Conservation (phyloP, 2,888 invertebrate species). For the Apocheima hispidaria region DNA sequence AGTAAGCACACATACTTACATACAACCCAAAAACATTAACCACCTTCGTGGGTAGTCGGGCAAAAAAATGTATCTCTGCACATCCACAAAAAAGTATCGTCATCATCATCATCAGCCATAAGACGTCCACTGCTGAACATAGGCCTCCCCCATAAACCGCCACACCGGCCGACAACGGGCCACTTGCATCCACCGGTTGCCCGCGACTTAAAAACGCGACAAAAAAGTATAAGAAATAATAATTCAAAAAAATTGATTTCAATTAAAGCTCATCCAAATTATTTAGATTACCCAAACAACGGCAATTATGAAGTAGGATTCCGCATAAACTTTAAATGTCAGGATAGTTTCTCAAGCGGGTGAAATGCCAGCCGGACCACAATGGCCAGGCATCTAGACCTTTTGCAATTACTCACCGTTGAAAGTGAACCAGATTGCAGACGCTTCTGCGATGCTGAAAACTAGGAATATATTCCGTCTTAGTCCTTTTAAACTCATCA, state of each 20-base stretch:
- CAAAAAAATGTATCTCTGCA: no score
- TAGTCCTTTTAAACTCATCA: background rate
- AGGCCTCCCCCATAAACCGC: no score
- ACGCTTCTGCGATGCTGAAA: background rate
- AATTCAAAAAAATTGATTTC: background rate
- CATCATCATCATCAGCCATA: no score
- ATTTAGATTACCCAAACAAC: conserved; percentile 14
- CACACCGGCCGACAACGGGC: no score
- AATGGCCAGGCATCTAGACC: conserved; percentile 43
- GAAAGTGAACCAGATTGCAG: conserved; percentile 26
- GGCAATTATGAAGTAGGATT: conserved; percentile 26
- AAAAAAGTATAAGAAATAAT: no score
- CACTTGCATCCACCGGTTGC: no score
- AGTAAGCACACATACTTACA: no score
- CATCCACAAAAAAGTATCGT: no score
- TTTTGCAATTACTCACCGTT: conserved; percentile 40
- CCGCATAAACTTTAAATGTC: conserved; percentile 45
- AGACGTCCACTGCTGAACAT: no score
- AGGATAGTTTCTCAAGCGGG: conserved; percentile 35
- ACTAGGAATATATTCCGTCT: background rate
- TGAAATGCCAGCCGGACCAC: conserved; percentile 44
- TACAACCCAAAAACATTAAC: no score
- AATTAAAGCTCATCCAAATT: background rate
- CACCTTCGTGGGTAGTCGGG: no score
- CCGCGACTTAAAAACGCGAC: no score